phyloP scores from a whole-genome alignment of 35 echinoderm and acorn worm species.

The Lytechinus variegatus region DNA sequence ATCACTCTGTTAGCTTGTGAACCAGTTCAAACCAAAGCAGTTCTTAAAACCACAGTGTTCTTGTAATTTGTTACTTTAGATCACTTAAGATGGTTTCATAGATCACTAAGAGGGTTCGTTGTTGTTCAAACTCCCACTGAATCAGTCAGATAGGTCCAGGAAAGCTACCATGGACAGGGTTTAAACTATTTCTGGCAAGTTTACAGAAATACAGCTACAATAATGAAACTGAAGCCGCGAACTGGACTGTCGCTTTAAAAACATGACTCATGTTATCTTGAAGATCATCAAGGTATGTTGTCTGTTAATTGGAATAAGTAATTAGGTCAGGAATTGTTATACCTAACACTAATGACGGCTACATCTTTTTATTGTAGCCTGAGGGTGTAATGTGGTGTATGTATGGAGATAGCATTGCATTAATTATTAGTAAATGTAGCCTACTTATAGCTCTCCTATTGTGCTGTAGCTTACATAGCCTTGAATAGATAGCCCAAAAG shows the following conservation, averaged over 20 bases:
- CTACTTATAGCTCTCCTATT: not conserved
- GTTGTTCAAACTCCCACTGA: too few relatives aligned
- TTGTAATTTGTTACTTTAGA: too few relatives aligned
- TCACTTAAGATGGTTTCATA: too few relatives aligned
- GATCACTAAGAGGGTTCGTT: too few relatives aligned
- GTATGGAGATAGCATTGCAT: not conserved
- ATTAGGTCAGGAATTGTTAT: not conserved
- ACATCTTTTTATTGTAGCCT: not conserved
- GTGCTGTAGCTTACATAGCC: not conserved
- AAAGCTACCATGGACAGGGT: too few relatives aligned
- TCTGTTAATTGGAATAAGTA: not conserved
- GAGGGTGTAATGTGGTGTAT: not conserved
- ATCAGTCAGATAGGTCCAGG: too few relatives aligned
- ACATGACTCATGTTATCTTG: not conserved
- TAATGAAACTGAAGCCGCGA: not conserved
- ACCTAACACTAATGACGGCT: not conserved
- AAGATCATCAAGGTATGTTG: not conserved
- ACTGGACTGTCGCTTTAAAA: not conserved
- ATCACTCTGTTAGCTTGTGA: too few relatives aligned
- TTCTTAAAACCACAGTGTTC: too few relatives aligned
- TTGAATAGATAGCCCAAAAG: not conserved
- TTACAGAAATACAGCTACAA: not conserved
- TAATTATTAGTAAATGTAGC: not conserved
- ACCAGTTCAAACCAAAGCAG: too few relatives aligned
- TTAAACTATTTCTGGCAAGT: not conserved